Percentiles rank a stretch among this genome's conserved stretches.
These are phyloP conservation scores for Morelia viridis DNA, from an alignment of 2,797 vertebrate species.

Conservation along the genomic window DNA sequence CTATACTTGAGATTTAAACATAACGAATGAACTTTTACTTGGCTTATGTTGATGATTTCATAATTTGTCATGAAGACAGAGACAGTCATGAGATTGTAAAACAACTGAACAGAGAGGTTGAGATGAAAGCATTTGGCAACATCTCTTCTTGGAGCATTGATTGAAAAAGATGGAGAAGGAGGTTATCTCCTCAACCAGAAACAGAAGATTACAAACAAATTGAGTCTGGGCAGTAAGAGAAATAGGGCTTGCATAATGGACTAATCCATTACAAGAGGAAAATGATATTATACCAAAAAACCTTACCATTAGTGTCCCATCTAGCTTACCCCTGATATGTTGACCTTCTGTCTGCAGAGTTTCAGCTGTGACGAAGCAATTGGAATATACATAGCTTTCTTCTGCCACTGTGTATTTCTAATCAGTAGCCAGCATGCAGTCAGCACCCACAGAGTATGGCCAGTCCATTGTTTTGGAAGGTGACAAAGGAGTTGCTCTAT, in stretches of 20 bases:
- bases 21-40: background rate
- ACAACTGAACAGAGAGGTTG: no score
- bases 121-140: no score
- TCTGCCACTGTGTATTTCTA: background rate
- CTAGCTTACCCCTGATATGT: background rate
- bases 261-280: background rate
- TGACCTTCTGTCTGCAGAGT: background rate
- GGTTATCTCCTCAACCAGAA: background rate
- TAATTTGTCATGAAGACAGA: background rate
- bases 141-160: no score
- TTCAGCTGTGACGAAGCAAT: background rate
- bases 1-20: background rate
- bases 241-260: background rate
- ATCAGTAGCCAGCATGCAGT: background rate
- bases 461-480: no score
- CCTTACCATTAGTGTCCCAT: background rate
- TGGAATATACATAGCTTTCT: background rate
- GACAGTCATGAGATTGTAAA: no score
- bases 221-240: background rate
- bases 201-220: background rate
- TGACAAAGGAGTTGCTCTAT: background rate
- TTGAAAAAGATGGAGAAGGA: background rate
- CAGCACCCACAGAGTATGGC: background rate
- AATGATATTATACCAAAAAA: background rate
- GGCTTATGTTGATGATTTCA: background rate